phyloP scores from a whole-genome alignment of 1,140 invertebrate genomes.

The Pseudomyrmex concolor region DNA sequence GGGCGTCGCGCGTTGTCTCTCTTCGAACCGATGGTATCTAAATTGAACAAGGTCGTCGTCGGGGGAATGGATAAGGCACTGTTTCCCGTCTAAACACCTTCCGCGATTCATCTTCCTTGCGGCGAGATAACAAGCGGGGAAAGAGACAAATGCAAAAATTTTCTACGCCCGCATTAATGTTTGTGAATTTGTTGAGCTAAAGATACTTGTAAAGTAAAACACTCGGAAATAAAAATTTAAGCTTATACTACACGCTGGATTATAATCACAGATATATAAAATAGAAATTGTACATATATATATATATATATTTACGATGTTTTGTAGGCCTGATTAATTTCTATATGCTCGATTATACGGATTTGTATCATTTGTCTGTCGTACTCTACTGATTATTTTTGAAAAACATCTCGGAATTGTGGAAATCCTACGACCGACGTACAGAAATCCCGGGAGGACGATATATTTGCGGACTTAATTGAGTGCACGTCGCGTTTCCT shows the following conservation, averaged over 20 bases:
- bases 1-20: conserved; percentile 18
- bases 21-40: conserved; percentile 62
- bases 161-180: background rate
- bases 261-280: conserved; percentile 6
- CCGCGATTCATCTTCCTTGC: conserved; percentile 41
- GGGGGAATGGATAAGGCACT: conserved; percentile 56
- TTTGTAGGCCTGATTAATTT: conserved; percentile 2
- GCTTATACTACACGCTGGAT: background rate
- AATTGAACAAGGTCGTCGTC: conserved; percentile 60
- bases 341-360: conserved; percentile 7
- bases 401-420: conserved; percentile 32
- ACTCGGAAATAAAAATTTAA: no score
- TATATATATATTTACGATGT: background rate
- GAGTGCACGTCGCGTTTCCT: conserved; percentile 56
- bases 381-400: conserved; percentile 35
- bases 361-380: conserved; percentile 36
- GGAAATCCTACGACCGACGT: conserved; percentile 43
- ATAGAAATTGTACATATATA: background rate
- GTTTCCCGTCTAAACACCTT: conserved; percentile 34
- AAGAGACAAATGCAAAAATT: background rate
- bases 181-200: conserved; percentile 23
- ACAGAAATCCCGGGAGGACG: conserved; percentile 33
- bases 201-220: background rate
- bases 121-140: background rate
- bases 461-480: conserved; percentile 60